Evolutionary conservation across 2,888 invertebrate genomes (phyloP).

Genomic region (Lepidochrysops patricia): DNA sequence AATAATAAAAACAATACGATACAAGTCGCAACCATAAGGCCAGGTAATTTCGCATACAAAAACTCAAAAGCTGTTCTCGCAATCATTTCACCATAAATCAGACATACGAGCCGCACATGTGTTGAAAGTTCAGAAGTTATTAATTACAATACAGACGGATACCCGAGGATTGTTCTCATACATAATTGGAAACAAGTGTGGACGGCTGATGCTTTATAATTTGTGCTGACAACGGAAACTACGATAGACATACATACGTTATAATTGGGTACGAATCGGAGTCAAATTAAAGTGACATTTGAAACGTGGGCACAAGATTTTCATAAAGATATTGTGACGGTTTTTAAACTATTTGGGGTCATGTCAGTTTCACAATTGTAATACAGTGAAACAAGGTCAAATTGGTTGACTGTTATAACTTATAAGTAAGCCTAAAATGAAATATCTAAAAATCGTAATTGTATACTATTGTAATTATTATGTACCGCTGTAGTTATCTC

Average conservation of each 20-base stretch:
- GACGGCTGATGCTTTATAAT: slow-evolving; percentile 1
- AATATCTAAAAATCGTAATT: no score
- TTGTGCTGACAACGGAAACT: slow-evolving; percentile 7
- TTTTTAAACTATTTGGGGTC: no score
- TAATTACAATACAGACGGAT: slow-evolving; percentile 52
- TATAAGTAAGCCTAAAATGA: no score
- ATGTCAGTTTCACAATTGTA: no score
- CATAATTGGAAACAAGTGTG: slow-evolving; percentile 22
- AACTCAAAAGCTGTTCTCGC: slow-evolving; percentile 11
- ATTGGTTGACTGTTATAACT: no score
- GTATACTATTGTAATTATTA: no score
- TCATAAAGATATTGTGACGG: neutral
- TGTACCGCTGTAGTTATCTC: no score
- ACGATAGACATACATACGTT: neutral
- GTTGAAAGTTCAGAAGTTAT: slow-evolving; percentile 49
- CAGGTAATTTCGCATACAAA: neutral
- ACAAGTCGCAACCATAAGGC: neutral
- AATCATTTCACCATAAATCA: slow-evolving; percentile 54
- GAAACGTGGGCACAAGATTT: neutral
- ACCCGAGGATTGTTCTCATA: slow-evolving; percentile 49
- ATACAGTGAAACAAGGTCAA: no score
- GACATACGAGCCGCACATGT: slow-evolving; percentile 48
- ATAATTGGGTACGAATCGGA: neutral
- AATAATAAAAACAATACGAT: no score
- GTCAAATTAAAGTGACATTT: no score